These are phyloP conservation scores for Megatriorchis doriae DNA, from an alignment of 2,113 vertebrate genomes.

Conservation along the genomic window DNA sequence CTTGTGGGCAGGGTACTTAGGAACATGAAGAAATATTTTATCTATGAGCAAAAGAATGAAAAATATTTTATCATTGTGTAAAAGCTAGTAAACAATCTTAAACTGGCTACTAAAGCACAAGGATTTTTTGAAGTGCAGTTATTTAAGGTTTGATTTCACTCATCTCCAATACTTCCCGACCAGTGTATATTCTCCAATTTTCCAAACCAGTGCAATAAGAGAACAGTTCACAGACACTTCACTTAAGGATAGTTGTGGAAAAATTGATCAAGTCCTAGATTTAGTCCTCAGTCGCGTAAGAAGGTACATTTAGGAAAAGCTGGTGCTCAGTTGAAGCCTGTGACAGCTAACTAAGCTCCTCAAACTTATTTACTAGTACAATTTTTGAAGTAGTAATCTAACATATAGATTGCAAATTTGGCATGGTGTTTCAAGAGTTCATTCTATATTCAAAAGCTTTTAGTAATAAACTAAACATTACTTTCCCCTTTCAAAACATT, in stretches of 20 bases:
- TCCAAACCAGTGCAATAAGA: neutral
- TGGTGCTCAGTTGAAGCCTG: neutral
- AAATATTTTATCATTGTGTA: neutral
- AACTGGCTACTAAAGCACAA: neutral
- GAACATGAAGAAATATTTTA: neutral
- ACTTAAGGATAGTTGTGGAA: fast-evolving
- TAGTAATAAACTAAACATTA: slow-evolving; percentile 34
- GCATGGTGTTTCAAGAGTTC: neutral
- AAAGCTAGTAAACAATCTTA: neutral
- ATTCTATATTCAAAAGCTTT: neutral
- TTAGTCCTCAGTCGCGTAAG: neutral
- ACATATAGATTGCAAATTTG: neutral
- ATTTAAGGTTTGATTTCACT: neutral
- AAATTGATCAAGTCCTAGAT: neutral
- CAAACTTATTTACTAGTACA: neutral
- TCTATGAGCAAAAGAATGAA: neutral
- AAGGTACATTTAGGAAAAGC: neutral
- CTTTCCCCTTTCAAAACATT: neutral
- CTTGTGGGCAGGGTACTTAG: neutral
- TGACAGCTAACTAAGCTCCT: neutral
- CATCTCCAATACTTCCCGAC: neutral
- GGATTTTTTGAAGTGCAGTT: neutral
- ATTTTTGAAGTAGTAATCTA: neutral
- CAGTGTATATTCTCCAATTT: neutral
- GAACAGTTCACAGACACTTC: neutral